phyloP scores from a whole-genome alignment of 2,888 invertebrate genomes.

The Diogma glabrata region DNA sequence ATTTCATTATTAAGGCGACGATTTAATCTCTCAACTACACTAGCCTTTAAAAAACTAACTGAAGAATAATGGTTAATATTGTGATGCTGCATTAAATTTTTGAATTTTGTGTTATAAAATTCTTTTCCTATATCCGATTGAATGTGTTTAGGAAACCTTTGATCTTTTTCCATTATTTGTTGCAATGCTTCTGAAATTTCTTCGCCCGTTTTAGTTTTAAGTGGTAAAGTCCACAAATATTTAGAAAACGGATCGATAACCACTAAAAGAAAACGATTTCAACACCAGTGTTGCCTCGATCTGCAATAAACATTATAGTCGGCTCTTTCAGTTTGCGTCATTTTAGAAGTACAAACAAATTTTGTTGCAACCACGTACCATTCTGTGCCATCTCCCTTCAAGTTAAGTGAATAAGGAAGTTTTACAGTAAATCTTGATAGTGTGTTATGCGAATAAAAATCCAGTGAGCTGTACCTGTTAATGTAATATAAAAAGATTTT shows the following conservation, averaged over 20 bases:
- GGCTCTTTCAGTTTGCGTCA: no score
- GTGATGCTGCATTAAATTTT: background rate
- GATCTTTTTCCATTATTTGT: background rate
- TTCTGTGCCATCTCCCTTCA: no score
- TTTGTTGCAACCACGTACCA: no score
- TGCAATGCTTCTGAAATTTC: background rate
- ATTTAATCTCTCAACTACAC: background rate
- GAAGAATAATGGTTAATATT: background rate
- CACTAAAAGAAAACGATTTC: background rate
- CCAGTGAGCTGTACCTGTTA: no score
- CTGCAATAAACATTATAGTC: no score
- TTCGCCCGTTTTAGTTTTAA: background rate
- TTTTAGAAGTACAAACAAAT: no score
- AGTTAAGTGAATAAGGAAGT: no score
- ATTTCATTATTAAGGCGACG: no score
- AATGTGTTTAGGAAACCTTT: background rate
- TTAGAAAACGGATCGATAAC: background rate
- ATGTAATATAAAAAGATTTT: no score
- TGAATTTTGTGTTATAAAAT: background rate
- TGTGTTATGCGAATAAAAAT: no score
- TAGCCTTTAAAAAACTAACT: background rate
- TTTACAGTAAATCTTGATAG: no score
- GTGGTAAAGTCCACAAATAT: background rate
- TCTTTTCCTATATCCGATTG: background rate
- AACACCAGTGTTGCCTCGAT: no score